Evolutionary conservation across 2,888 invertebrate genomes (phyloP).

Genomic region (Scaeva pyrastri): DNA sequence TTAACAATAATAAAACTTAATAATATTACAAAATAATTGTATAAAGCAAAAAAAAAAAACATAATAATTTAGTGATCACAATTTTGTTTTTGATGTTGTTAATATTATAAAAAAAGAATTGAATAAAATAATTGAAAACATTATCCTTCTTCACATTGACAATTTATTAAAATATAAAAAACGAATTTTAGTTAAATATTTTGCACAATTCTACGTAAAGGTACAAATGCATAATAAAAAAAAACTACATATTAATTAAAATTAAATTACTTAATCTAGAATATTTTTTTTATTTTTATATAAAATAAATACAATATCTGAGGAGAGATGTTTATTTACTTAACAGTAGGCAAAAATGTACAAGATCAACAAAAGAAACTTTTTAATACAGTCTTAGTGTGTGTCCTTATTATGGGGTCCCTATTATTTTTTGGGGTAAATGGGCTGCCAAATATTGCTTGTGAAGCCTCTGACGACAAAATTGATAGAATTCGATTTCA

Average conservation of each 20-base stretch:
- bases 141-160: no score
- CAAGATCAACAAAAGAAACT: constrained; percentile 36
- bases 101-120: not conserved
- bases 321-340: constrained; percentile 4
- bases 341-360: constrained; percentile 40
- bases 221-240: not conserved
- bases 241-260: not conserved
- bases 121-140: not conserved
- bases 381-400: constrained; percentile 13
- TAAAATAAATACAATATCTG: constrained; percentile 59
- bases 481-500: constrained; percentile 96
- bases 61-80: constrained; percentile 70
- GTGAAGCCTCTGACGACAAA: constrained; percentile 93
- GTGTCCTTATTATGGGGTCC: constrained; percentile 47
- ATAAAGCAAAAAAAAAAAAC: constrained; percentile 3
- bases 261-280: constrained; percentile 16
- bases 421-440: constrained; percentile 81
- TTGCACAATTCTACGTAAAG: not conserved
- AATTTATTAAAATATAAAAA: not conserved
- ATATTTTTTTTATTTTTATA: constrained; percentile 11
- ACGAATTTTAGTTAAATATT: not conserved
- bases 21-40: constrained; percentile 32
- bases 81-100: constrained; percentile 38
- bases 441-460: constrained; percentile 91
- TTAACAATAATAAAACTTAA: constrained; percentile 37